Evolutionary conservation across 2,888 invertebrate species (phyloP).

Genomic region (Plebejus anna): DNA sequence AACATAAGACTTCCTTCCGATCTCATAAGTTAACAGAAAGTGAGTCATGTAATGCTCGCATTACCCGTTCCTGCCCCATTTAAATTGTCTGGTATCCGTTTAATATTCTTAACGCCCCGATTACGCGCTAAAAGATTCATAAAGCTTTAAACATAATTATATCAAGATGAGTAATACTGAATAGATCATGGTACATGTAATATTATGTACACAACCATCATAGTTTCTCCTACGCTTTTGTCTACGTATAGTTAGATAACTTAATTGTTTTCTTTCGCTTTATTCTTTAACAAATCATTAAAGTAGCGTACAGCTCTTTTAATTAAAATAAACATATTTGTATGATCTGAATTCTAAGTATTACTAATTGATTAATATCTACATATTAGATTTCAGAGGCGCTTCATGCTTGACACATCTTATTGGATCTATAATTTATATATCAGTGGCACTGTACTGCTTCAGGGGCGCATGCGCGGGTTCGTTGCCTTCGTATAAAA

Average conservation of each 20-base stretch:
- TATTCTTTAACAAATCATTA: neutral
- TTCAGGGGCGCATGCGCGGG: conserved; percentile 42
- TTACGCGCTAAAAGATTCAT: conserved; percentile 16
- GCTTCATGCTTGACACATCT: neutral
- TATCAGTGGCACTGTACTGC: conserved; percentile 45
- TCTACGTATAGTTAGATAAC: neutral
- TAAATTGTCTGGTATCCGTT: conserved; percentile 27
- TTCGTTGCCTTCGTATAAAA: conserved; percentile 73
- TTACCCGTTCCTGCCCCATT: conserved; percentile 25
- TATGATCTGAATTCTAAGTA: too few relatives aligned
- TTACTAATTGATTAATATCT: too few relatives aligned
- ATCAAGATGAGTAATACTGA: neutral
- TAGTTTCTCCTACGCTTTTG: neutral
- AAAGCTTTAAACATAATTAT: neutral
- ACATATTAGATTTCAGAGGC: neutral
- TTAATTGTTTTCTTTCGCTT: neutral
- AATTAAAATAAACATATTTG: too few relatives aligned
- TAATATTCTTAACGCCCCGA: conserved; percentile 10
- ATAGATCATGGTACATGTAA: neutral
- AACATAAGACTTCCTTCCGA: conserved; percentile 28
- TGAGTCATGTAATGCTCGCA: conserved; percentile 25
- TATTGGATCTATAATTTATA: conserved; percentile 1
- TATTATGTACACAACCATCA: neutral
- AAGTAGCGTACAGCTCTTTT: too few relatives aligned
- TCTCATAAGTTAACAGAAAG: conserved; percentile 14